Base-by-base conservation (phyloP, 2,888 invertebrate genomes). In the Copidosoma aretas region DNA sequence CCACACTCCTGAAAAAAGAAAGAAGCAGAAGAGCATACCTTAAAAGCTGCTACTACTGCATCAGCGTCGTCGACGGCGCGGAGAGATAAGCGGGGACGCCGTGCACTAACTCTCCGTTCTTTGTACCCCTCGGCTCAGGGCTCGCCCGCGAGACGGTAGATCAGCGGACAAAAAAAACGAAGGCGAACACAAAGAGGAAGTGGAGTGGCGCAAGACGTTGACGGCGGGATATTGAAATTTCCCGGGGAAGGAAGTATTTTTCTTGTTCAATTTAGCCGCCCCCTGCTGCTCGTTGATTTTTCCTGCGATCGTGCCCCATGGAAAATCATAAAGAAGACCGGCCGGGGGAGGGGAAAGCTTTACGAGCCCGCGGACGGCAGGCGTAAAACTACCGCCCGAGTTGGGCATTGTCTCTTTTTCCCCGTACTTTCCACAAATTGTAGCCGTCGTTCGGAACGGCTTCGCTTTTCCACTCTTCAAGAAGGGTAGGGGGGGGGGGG, bases 151-250 rank as follows among this genome's bases (percentile, higher is more conserved):
- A 46, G 17, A 46, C 14, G 12, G 43, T 14, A 46, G 43, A 17
- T 15, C 43, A 46, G 32, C 21, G 43, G 3, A 51, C 49, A 51
- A 22, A 24, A 41, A n/a, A 17, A 58, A 22, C 43, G 46, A 53
- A 52, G 64, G 15, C 24, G 24, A 39, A 5, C 43, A 24, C 39
- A 17, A 39, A 25, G 22, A 32, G 24, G 32, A 43, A 53, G 39
- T 19, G 54, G 21, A 24, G 52, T 52, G 59, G 65, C 51, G 54
- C 59, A 54, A 67, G 61, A 60, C 19, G 25, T 59, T 46, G 25
- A 52, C 63, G 63, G 63, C 54, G 43, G 67, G 67, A 61, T 66
- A 74, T 74, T 73, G 64, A 69, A 69, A 68, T 64, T 68, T 68
- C 54, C 68, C 46, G 25, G 52, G n/a, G 61, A 54, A 65, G 60